A percentile compares a stretch with the other conserved stretches of the same genome.
phyloP scores from a whole-genome alignment of 2,113 vertebrate genomes.

The Oncorhynchus gorbuscha region DNA sequence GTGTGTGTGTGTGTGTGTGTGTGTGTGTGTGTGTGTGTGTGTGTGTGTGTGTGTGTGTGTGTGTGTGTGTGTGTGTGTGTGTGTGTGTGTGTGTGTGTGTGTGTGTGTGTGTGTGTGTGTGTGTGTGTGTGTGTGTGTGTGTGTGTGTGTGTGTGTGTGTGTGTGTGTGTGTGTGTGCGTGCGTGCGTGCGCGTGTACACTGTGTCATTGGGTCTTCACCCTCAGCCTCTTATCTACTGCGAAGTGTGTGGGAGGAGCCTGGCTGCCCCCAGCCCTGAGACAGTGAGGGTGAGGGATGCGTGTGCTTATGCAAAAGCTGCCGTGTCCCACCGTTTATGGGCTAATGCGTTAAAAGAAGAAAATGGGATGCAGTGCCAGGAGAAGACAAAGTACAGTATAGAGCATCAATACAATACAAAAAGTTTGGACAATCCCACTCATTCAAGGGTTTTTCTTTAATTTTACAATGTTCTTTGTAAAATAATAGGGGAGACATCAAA shows the following conservation, averaged over 20 bases:
- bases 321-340: not conserved
- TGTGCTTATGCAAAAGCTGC: not conserved
- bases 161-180: too few relatives aligned
- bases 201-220: not conserved
- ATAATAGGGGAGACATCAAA: too few relatives aligned
- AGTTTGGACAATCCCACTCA: too few relatives aligned
- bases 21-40: too few relatives aligned
- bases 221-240: not conserved
- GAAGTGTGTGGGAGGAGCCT: not conserved
- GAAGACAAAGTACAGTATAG: too few relatives aligned
- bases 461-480: too few relatives aligned
- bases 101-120: not conserved
- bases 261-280: not conserved
- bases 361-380: too few relatives aligned
- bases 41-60: too few relatives aligned
- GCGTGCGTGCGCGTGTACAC: not conserved
- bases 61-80: not conserved
- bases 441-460: too few relatives aligned
- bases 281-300: not conserved
- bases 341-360: too few relatives aligned
- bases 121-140: not conserved
- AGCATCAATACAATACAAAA: not conserved
- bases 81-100: not conserved
- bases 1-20: not conserved
- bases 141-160: too few relatives aligned